phyloP scores from a whole-genome alignment of 2,888 invertebrate genomes.

The Hedya salicella region DNA sequence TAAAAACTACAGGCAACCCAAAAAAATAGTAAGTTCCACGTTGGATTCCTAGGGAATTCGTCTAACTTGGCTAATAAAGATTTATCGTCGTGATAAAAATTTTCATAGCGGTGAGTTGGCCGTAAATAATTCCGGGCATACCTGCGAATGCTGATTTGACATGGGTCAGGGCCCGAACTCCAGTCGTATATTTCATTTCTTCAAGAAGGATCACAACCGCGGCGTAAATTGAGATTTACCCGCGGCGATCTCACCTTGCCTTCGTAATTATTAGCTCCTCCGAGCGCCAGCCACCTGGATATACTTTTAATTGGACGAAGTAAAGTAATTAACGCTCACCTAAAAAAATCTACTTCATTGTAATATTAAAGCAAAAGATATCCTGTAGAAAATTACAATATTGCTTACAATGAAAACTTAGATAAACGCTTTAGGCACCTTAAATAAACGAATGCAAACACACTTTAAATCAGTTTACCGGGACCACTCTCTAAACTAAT shows the following conservation, averaged over 20 bases:
- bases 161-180: slow-evolving; percentile 73
- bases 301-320: slow-evolving; percentile 40
- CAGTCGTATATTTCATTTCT: slow-evolving; percentile 78
- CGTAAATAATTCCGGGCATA: slow-evolving; percentile 81
- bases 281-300: slow-evolving; percentile 26
- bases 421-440: neutral
- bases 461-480: neutral
- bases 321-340: slow-evolving; percentile 28
- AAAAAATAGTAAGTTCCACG: slow-evolving; percentile 44
- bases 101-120: slow-evolving; percentile 76
- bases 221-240: slow-evolving; percentile 76
- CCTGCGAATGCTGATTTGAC: slow-evolving; percentile 83
- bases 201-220: slow-evolving; percentile 70
- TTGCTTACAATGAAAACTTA: neutral
- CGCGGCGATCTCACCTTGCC: slow-evolving; percentile 58
- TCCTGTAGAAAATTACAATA: neutral
- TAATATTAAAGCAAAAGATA: neutral
- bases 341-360: slow-evolving; percentile 5
- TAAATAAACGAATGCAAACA: neutral
- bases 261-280: slow-evolving; percentile 61
- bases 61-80: slow-evolving; percentile 76
- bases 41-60: slow-evolving; percentile 57
- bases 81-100: slow-evolving; percentile 78
- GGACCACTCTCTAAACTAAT: slow-evolving; percentile 44
- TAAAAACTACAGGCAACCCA: slow-evolving; percentile 32